Conservation (phyloP, 2,797 vertebrate genomes). For the Lacerta bilineata region DNA sequence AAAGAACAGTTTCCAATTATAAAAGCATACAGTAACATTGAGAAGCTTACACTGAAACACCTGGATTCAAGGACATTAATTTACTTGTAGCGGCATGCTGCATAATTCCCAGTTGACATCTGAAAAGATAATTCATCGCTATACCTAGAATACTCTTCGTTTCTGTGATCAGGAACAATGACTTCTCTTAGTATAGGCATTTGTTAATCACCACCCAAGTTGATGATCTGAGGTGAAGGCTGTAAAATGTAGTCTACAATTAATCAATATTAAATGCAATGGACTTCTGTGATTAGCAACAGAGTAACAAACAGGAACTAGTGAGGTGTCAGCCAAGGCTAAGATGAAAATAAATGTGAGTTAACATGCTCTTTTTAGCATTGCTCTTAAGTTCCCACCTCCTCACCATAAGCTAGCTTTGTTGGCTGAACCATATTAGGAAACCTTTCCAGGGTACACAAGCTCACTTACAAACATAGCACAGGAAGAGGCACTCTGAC, state of each 20-base stretch:
- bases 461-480: neutral
- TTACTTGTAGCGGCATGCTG: constrained; percentile 41
- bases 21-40: constrained; percentile 35
- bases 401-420: constrained; percentile 21
- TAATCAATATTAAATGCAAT: constrained; percentile 37
- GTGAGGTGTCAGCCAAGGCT: constrained; percentile 1
- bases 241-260: constrained; percentile 22
- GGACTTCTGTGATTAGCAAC: neutral
- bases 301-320: constrained; percentile 24
- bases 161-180: constrained; percentile 46
- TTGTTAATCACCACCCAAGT: constrained; percentile 21
- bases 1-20: constrained; percentile 34
- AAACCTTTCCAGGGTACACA: neutral
- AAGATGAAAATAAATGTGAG: constrained; percentile 35
- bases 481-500: neutral
- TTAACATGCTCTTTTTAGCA: constrained; percentile 10
- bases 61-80: constrained; percentile 33
- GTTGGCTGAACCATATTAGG: neutral
- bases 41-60: constrained; percentile 44
- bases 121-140: constrained; percentile 38
- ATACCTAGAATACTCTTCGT: neutral
- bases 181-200: constrained; percentile 22
- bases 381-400: constrained; percentile 19
- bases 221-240: constrained; percentile 31
- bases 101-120: constrained; percentile 32